Percentiles rank a stretch among this genome's conserved stretches.
phyloP scores from a whole-genome alignment of 2,888 invertebrate species.

The Patella ulyssiponensis region DNA sequence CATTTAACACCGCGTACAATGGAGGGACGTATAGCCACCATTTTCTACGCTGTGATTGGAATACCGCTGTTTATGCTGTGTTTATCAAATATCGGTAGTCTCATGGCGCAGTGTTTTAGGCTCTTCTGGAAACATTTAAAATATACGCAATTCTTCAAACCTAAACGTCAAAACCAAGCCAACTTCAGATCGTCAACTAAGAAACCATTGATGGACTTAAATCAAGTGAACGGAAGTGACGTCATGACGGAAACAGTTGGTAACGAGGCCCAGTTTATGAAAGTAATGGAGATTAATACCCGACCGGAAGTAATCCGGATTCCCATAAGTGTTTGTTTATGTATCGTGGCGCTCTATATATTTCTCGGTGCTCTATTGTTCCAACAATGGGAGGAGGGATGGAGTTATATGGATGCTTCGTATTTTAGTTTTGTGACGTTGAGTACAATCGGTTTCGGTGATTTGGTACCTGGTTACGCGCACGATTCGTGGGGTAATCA shows the following conservation, averaged over 20 bases:
- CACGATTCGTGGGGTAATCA: conserved; percentile 56
- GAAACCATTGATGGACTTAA: neutral
- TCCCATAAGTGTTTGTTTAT: conserved; percentile 89
- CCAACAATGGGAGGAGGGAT: conserved; percentile 88
- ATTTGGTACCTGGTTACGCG: conserved; percentile 70
- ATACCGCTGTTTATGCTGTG: conserved; percentile 63
- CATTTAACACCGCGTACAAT: conserved; percentile 61
- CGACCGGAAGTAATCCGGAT: conserved; percentile 74
- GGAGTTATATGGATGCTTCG: conserved; percentile 89
- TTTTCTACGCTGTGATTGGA: conserved; percentile 59
- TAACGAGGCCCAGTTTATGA: conserved; percentile 16
- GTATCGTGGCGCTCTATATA: conserved; percentile 90
- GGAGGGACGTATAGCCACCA: conserved; percentile 54
- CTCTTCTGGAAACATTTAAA: conserved; percentile 49
- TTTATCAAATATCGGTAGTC: conserved; percentile 58
- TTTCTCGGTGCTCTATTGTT: conserved; percentile 93
- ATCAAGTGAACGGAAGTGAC: neutral
- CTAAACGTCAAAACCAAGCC: neutral
- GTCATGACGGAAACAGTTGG: conserved; percentile 16
- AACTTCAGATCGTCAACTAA: neutral
- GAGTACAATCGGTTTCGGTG: conserved; percentile 73
- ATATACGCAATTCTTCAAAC: conserved; percentile 27
- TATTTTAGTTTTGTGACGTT: conserved; percentile 74
- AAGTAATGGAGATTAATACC: conserved; percentile 8
- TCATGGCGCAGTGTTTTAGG: conserved; percentile 57